Conservation (phyloP, 2,113 vertebrate genomes). For the Nannobrachium achirus region DNA sequence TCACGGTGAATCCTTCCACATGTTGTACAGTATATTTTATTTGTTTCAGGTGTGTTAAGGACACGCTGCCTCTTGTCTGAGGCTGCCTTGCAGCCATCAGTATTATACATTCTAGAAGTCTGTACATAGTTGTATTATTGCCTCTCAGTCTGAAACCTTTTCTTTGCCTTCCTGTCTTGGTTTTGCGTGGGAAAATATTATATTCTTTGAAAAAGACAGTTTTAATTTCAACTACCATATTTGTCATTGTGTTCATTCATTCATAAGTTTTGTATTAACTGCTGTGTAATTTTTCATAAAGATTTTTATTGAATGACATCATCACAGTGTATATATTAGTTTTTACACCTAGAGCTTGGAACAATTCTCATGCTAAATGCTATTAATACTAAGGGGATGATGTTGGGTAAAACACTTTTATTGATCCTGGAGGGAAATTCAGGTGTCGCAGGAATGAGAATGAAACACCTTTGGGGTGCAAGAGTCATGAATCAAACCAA, state of each 20-base stretch:
- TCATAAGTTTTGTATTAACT: slow-evolving; percentile 61
- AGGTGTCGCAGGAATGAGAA: too few relatives aligned
- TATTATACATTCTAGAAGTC: slow-evolving; percentile 21
- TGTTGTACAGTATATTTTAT: slow-evolving; percentile 30
- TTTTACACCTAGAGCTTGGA: not conserved
- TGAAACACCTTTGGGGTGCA: too few relatives aligned
- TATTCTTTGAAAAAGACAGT: slow-evolving; percentile 7
- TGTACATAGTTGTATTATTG: slow-evolving; percentile 17
- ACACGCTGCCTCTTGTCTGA: slow-evolving; percentile 30
- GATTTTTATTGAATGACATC: slow-evolving; percentile 58
- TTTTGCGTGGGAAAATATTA: slow-evolving; percentile 37
- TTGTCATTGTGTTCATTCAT: slow-evolving; percentile 38
- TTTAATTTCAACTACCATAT: slow-evolving; percentile 43
- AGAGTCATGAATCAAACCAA: too few relatives aligned
- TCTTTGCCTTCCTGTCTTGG: slow-evolving; percentile 24
- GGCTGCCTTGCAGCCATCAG: slow-evolving; percentile 35
- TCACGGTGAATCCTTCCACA: slow-evolving; percentile 17
- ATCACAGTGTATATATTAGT: not conserved
- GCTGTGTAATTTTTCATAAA: slow-evolving; percentile 49
- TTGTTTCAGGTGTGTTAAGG: not conserved
- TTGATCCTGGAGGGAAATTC: too few relatives aligned
- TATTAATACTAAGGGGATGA: too few relatives aligned
- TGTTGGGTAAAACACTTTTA: too few relatives aligned
- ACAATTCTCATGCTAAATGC: too few relatives aligned
- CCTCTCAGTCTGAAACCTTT: slow-evolving; percentile 22